Evolutionary conservation across 2,113 vertebrate species (phyloP).

Genomic region (Takifugu bimaculatus): DNA sequence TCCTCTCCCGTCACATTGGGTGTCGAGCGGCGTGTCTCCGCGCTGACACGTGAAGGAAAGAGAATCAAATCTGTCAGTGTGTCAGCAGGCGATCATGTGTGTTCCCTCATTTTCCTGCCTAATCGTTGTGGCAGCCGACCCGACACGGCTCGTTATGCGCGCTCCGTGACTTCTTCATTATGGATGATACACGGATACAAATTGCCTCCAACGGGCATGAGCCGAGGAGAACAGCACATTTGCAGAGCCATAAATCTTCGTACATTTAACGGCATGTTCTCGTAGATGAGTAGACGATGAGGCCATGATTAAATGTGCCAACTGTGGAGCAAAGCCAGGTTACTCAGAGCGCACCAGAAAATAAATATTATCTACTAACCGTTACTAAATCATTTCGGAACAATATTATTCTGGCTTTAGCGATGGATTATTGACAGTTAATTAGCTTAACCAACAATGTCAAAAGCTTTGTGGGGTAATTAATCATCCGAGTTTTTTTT

Average conservation of each 20-base stretch:
- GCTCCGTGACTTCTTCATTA: conserved; percentile 5
- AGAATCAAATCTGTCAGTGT: background rate
- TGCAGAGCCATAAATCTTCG: conserved; percentile 1
- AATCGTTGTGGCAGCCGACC: background rate
- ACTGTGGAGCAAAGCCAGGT: too few species aligned
- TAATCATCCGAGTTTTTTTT: too few species aligned
- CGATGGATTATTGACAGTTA: too few species aligned
- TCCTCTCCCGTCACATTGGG: background rate
- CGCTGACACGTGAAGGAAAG: background rate
- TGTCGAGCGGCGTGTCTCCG: background rate
- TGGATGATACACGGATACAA: background rate
- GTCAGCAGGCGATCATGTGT: background rate
- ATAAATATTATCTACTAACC: too few species aligned
- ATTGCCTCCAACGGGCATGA: background rate
- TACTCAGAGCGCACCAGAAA: too few species aligned
- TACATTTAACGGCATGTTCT: background rate
- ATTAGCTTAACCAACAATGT: too few species aligned
- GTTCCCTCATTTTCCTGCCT: background rate
- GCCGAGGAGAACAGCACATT: background rate
- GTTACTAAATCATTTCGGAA: too few species aligned
- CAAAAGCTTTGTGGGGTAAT: too few species aligned
- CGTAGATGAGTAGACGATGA: too few species aligned
- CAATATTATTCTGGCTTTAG: too few species aligned
- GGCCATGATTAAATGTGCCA: background rate
- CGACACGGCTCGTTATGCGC: background rate